Evolutionary conservation across 2,113 vertebrate genomes (phyloP).

Genomic region (Irena cyanogastra): DNA sequence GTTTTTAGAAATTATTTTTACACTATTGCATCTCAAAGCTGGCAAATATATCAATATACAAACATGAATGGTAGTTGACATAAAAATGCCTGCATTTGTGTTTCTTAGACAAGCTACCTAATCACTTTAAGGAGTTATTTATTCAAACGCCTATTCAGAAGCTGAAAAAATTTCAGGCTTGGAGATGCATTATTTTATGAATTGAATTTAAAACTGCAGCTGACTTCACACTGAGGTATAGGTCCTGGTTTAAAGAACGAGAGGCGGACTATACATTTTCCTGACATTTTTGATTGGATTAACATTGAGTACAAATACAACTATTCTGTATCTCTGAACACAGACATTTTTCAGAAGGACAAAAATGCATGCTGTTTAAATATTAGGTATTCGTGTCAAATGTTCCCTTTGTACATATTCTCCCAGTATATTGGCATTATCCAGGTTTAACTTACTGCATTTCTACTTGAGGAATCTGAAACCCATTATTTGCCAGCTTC

Average conservation of each 20-base stretch:
- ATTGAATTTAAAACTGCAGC: neutral
- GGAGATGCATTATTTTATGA: neutral
- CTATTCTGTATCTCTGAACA: neutral
- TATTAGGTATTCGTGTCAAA: neutral
- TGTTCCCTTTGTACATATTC: neutral
- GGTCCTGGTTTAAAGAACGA: neutral
- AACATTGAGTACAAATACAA: neutral
- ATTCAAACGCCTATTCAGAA: neutral
- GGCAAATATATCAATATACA: neutral
- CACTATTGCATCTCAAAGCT: neutral
- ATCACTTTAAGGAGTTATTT: conserved; percentile 30
- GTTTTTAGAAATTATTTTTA: neutral
- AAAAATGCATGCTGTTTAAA: neutral
- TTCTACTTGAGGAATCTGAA: neutral
- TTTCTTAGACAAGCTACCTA: neutral
- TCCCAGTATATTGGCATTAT: neutral
- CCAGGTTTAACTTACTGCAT: neutral
- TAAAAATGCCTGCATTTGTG: neutral
- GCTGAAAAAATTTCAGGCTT: neutral
- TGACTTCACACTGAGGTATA: neutral
- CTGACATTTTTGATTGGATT: conserved; percentile 13
- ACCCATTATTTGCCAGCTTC: neutral
- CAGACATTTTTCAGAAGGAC: conserved; percentile 3
- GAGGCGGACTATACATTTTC: neutral
- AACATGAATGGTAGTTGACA: neutral